Evolutionary conservation across 2,797 vertebrate species (phyloP), one percentile per base, ranked within the genome.

Genomic region (Neopelma chrysocephalum): DNA sequence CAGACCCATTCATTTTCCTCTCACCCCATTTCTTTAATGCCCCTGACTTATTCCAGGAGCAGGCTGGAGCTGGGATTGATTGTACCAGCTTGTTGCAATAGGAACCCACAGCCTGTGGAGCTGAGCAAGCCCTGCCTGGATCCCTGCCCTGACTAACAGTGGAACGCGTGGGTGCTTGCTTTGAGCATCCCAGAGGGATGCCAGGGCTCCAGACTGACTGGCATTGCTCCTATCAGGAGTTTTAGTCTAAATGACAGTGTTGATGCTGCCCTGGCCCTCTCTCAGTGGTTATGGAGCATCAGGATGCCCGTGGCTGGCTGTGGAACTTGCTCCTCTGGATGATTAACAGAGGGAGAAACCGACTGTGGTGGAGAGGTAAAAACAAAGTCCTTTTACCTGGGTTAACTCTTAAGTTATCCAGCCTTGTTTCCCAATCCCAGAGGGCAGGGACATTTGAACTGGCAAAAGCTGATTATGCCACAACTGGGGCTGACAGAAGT

Each of bases 271-370:
- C 29, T 40, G 68, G 4, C 13, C 42, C 27, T 18, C 23, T 4
- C 1, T 1, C 1, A 2, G 21, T 11, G 64, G 11, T 19, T 40
- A 0, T 26, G 17, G 71, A 21, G 31, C 47, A 3, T 2, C 19
- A 3, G 61, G 15, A 5, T 51, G 57, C 50, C 12, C 3, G 2
- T 0, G 31, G n/a, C 68, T 73, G 71, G 0, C 3, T 3, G 68
- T 32, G 60, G n/a, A 80, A 48, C 31, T 22, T 15, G 64, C 56
- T 77, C 6, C 40, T 87, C 60, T 29, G 68, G 5, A 0, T 43
- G 15, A 5, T 19, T 11, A 34, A 26, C 8, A 22, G 21, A 26
- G 15, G 21, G n/a, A 53, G 32, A 34, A 85, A 29, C 5, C 9
- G 3, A 2, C 10, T 15, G 14, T 10, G 31, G 7, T 3, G 31